Conservation (phyloP, 2,888 invertebrate genomes). For the Drosophila atripex region DNA sequence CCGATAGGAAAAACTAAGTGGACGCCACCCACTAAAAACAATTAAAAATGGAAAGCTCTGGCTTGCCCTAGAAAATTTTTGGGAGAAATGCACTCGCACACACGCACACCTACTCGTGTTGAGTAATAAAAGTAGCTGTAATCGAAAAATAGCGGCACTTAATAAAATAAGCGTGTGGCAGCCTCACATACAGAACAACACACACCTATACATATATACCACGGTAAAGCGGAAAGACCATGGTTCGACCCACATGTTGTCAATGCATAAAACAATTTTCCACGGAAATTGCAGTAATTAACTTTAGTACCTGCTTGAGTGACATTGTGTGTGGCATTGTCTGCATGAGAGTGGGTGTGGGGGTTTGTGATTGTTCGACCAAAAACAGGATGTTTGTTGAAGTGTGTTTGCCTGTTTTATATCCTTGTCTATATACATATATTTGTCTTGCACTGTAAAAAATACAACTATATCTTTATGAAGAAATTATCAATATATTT, state of each 20-base stretch:
- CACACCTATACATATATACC: background rate
- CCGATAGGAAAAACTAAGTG: background rate
- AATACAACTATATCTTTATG: background rate
- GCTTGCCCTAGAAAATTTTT: slow-evolving; percentile 5
- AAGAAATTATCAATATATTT: too few species aligned
- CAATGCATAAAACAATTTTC: slow-evolving; percentile 80
- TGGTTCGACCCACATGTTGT: slow-evolving; percentile 60
- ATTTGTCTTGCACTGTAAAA: slow-evolving; percentile 7
- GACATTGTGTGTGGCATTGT: slow-evolving; percentile 58
- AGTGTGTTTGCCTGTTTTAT: slow-evolving; percentile 30
- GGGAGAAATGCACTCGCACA: slow-evolving; percentile 33
- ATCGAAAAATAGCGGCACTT: slow-evolving; percentile 68
- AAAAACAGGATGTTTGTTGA: slow-evolving; percentile 45
- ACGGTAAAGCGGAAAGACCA: slow-evolving; percentile 10
- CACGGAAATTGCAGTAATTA: slow-evolving; percentile 81
- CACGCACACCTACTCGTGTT: slow-evolving; percentile 29
- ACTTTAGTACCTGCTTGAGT: slow-evolving; percentile 81
- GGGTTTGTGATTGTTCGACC: slow-evolving; percentile 6
- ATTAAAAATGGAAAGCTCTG: slow-evolving; percentile 6
- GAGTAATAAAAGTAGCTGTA: slow-evolving; percentile 57
- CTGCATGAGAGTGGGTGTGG: slow-evolving; percentile 11
- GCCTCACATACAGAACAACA: background rate
- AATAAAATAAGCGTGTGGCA: slow-evolving; percentile 66
- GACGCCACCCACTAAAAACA: slow-evolving; percentile 7
- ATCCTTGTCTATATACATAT: background rate